Percentiles rank a stretch among this genome's conserved stretches.
Evolutionary conservation across 2,888 invertebrate species (phyloP).

Genomic region (Nudaria mundana): DNA sequence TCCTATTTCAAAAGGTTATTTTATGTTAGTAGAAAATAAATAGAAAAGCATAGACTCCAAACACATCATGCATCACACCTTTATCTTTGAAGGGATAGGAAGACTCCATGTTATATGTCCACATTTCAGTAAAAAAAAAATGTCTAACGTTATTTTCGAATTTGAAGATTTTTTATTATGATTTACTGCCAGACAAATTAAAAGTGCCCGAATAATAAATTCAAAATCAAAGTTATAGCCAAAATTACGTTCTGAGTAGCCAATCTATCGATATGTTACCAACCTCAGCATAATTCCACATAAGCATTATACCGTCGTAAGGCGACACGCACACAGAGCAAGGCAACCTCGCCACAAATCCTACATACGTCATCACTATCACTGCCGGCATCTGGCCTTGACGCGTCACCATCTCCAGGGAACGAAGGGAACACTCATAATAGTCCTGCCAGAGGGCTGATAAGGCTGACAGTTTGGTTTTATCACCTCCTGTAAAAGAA

Average conservation of each 20-base stretch:
- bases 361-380: conserved; percentile 62
- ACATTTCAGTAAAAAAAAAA: too few relatives aligned
- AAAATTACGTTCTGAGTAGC: background rate
- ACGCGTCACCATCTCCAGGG: conserved; percentile 41
- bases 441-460: conserved; percentile 71
- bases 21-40: too few relatives aligned
- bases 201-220: too few relatives aligned
- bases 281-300: conserved; percentile 68
- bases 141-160: too few relatives aligned
- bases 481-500: conserved; percentile 30
- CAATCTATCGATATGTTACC: background rate
- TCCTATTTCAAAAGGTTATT: too few relatives aligned
- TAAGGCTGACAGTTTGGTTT: conserved; percentile 26
- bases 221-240: too few relatives aligned
- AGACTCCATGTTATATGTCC: too few relatives aligned
- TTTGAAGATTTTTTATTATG: too few relatives aligned
- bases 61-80: too few relatives aligned
- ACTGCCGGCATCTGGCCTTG: conserved; percentile 48
- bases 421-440: conserved; percentile 69
- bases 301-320: conserved; percentile 43
- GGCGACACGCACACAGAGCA: conserved; percentile 77
- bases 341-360: conserved; percentile 60
- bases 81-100: too few relatives aligned
- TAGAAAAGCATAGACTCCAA: too few relatives aligned
- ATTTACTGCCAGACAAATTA: too few relatives aligned